Percentiles rank a stretch among this genome's conserved stretches.
phyloP scores from a whole-genome alignment of 2,113 vertebrate genomes.

The Onychostruthus taczanowskii region DNA sequence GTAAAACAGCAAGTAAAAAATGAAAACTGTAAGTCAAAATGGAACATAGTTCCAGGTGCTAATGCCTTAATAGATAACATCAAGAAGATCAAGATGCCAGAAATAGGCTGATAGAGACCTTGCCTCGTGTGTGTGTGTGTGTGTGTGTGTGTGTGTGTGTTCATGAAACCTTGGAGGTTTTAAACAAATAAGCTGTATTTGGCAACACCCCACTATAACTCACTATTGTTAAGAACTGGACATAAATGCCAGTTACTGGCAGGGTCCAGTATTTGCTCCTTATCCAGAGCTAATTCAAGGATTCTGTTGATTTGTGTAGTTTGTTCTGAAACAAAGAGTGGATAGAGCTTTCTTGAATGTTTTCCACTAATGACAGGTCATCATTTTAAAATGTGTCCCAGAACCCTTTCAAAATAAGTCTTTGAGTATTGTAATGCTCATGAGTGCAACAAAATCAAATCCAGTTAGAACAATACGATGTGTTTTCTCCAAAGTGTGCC shows the following conservation, averaged over 20 bases:
- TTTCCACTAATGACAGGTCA: neutral
- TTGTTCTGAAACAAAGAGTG: neutral
- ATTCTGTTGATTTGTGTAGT: neutral
- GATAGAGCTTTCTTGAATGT: neutral
- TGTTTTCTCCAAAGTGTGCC: neutral
- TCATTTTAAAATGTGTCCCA: neutral
- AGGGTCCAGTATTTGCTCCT: neutral
- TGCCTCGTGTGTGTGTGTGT: neutral
- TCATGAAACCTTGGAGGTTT: neutral
- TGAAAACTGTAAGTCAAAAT: neutral
- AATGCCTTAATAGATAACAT: neutral
- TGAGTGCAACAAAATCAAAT: neutral
- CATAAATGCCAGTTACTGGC: neutral
- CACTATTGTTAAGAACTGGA: neutral
- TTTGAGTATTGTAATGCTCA: neutral
- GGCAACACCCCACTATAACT: neutral
- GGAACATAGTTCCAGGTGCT: neutral
- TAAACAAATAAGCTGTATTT: neutral
- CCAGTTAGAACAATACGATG: rapidly evolving
- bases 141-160: rapidly evolving
- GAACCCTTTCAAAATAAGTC: neutral
- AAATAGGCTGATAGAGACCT: neutral
- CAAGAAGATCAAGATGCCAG: neutral
- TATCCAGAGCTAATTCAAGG: neutral
- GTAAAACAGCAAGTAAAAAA: neutral